phyloP scores from a whole-genome alignment of 2,797 vertebrate species.

The Orientallactaga sibirica region DNA sequence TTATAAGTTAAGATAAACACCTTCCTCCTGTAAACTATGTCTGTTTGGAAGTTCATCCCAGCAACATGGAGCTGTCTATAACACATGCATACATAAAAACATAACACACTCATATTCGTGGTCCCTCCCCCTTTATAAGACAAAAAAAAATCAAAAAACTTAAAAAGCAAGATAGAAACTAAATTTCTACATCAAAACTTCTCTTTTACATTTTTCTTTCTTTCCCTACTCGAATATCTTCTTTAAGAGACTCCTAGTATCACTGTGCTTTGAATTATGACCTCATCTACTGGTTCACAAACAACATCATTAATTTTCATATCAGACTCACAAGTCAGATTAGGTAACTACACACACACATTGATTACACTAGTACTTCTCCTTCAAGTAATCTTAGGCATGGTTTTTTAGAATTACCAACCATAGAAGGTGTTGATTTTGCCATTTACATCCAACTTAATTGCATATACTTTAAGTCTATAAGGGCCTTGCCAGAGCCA shows the following conservation, averaged over 20 bases:
- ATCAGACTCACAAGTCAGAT: conserved; percentile 59
- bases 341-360: conserved; percentile 2
- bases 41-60: too few species aligned
- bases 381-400: conserved; percentile 47
- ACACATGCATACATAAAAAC: too few species aligned
- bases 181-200: conserved; percentile 59
- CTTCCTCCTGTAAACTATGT: too few species aligned
- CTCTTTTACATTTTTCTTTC: conserved; percentile 51
- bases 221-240: conserved; percentile 49
- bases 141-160: too few species aligned
- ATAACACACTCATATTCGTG: too few species aligned
- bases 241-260: conserved; percentile 14
- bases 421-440: conserved; percentile 53
- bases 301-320: conserved; percentile 47
- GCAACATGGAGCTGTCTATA: too few species aligned
- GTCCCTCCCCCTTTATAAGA: not conserved
- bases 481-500: conserved; percentile 46
- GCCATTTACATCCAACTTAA: conserved; percentile 35
- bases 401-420: conserved; percentile 63
- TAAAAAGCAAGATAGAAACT: conserved; percentile 52
- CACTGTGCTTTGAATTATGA: conserved; percentile 50
- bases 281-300: conserved; percentile 35
- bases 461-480: conserved; percentile 41
- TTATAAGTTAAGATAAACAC: too few species aligned
- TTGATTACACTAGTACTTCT: not conserved